phyloP scores from a whole-genome alignment of 2,888 invertebrate genomes.

The Rhagonycha lutea region DNA sequence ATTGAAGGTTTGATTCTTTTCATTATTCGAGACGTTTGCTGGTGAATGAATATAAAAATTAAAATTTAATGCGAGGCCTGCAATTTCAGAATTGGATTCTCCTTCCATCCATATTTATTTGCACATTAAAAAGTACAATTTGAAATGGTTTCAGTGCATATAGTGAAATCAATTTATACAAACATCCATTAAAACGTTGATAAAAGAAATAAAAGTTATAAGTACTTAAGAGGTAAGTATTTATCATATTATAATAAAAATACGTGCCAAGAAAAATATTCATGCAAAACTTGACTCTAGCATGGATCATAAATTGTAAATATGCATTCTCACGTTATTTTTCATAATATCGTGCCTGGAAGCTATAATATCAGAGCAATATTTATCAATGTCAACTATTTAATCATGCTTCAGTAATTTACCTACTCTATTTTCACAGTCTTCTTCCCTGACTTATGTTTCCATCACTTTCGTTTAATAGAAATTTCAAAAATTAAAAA shows the following conservation, averaged over 20 bases:
- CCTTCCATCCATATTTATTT: too few species aligned
- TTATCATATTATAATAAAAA: not conserved
- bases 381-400: constrained; percentile 52
- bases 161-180: not conserved
- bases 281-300: constrained; percentile 26
- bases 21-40: not conserved
- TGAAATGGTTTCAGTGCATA: too few species aligned
- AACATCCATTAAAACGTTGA: not conserved
- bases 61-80: not conserved
- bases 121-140: not conserved
- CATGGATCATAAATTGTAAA: constrained; percentile 43
- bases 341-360: constrained; percentile 44
- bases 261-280: constrained; percentile 20
- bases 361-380: constrained; percentile 48
- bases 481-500: not conserved
- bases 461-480: not conserved
- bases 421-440: constrained; percentile 37
- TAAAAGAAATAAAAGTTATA: not conserved
- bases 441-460: not conserved
- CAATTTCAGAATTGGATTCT: not conserved
- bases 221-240: not conserved
- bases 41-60: not conserved
- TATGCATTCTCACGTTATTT: constrained; percentile 46
- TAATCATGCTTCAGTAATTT: constrained; percentile 51
- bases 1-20: not conserved